Evolutionary conservation across 2,888 invertebrate genomes (phyloP).

Genomic region (Pycnomerus fuliginosus): DNA sequence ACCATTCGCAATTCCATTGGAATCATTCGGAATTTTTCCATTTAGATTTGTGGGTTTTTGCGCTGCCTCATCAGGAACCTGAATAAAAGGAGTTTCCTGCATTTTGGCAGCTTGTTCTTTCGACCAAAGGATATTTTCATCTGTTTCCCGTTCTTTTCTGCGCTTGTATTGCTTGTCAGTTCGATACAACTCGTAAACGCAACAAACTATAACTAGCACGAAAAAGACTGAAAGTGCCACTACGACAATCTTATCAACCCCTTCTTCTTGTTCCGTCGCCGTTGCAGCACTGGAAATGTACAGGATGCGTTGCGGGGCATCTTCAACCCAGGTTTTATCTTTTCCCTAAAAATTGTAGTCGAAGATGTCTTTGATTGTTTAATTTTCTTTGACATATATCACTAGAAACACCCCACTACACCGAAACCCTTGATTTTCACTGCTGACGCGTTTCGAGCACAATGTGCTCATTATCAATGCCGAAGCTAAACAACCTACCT

Average conservation of each 20-base stretch:
- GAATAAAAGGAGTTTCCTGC: constrained; percentile 53
- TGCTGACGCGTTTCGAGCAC: no score
- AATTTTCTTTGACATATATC: no score
- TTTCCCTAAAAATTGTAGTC: constrained; percentile 68
- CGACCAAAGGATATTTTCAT: constrained; percentile 71
- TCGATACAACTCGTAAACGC: constrained; percentile 73
- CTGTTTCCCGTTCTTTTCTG: constrained; percentile 72
- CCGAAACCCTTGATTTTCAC: no score
- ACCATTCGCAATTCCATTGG: constrained; percentile 37
- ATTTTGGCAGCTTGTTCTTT: constrained; percentile 72
- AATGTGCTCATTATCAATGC: no score
- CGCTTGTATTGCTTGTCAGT: constrained; percentile 73
- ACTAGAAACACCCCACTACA: no score
- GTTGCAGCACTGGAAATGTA: constrained; percentile 75
- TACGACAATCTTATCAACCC: constrained; percentile 74
- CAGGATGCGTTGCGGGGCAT: constrained; percentile 73
- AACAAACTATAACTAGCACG: constrained; percentile 65
- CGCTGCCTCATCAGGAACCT: constrained; percentile 8
- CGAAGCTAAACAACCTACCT: no score
- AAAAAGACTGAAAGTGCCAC: constrained; percentile 76
- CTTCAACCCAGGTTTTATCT: constrained; percentile 81
- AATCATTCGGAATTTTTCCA: constrained; percentile 45
- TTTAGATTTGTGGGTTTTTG: constrained; percentile 37
- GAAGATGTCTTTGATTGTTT: no score
- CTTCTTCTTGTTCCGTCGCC: constrained; percentile 75